Evolutionary conservation across 2,888 invertebrate species (phyloP).

Genomic region (Polyploca ridens): DNA sequence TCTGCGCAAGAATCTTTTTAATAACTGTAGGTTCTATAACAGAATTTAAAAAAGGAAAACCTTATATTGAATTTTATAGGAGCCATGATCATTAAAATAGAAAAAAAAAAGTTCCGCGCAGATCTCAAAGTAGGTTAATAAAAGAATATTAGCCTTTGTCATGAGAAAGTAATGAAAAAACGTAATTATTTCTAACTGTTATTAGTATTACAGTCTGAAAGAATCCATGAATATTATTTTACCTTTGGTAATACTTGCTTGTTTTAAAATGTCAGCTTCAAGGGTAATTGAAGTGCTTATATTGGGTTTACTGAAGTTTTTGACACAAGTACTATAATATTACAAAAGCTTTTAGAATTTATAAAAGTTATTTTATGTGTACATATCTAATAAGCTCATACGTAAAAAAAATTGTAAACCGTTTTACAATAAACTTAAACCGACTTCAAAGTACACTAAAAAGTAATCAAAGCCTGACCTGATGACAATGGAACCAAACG

Average conservation of each 20-base stretch:
- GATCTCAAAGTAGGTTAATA: constrained; percentile 24
- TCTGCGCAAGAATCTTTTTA: no score
- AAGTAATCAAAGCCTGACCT: no score
- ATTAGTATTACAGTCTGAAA: neutral
- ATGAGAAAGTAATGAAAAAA: constrained; percentile 23
- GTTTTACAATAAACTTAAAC: no score
- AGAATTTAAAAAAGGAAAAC: neutral
- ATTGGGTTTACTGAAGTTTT: neutral
- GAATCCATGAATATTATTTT: neutral
- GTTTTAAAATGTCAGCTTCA: neutral
- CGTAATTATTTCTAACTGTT: constrained; percentile 30
- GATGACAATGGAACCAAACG: no score
- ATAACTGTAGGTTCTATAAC: no score
- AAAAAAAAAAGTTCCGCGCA: neutral
- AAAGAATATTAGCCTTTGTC: constrained; percentile 34
- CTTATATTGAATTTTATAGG: neutral
- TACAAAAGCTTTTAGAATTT: no score
- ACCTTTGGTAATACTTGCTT: neutral
- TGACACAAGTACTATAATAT: neutral
- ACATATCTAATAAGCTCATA: no score
- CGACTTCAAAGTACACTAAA: no score
- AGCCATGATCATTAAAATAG: neutral
- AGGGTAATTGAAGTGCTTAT: neutral
- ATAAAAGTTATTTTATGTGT: no score
- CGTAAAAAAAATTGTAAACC: no score